Base-by-base conservation (phyloP, 2,888 invertebrate species). In the Drosophila longiperda region DNA sequence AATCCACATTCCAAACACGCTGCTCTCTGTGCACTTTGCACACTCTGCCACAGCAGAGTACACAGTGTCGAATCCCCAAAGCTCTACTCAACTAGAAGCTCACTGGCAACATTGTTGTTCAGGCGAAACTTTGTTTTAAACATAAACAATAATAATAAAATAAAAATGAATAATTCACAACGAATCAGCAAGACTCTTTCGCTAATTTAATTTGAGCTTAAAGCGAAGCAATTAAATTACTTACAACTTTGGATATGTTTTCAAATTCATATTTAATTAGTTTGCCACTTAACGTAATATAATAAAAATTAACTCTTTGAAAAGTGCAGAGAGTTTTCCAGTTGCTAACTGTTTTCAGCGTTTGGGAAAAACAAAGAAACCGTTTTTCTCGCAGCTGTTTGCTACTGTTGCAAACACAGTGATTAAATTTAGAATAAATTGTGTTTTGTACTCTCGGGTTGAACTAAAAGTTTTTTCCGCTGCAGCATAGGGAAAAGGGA, bases 141-240 rank as follows among this genome's bases (percentile, higher is more conserved):
- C 74, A 73, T 67, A 82, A 87, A 89, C 88, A 85, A 82, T 82
- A 77, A 79, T 57, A 80, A 72, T 68, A 63, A 68, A 70, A 71
- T 67, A 9, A 15, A n/a, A 20, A 49, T 26, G 0, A 4, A 9
- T 9, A 26, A 29, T 12, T 12, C 26, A 29, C 20, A 49, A 26
- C 78, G 78, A 80, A 60, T 2, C 12, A 15, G 3, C 1, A 7
- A 66, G 8, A 53, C 78, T 17, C 78, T 78, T 42, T 23, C 17
- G 20, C 7, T 20, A 40, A 38, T n/a, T 55, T n/a, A n/a, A n/a
- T 38, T 38, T 55, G 7, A 12, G 36, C 17, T 17, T 26, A 1
- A 36, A 36, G 36, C 17, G 11, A 26, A 17, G 4, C 17, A 11
- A 36, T 54, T 36, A 6, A 26, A 8, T 23, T 17, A 17, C 7